Percentiles rank a stretch among this genome's conserved stretches.
These are phyloP conservation scores for Hyperoplus immaculatus DNA, from an alignment of 2,797 vertebrate genomes.

Conservation along the genomic window DNA sequence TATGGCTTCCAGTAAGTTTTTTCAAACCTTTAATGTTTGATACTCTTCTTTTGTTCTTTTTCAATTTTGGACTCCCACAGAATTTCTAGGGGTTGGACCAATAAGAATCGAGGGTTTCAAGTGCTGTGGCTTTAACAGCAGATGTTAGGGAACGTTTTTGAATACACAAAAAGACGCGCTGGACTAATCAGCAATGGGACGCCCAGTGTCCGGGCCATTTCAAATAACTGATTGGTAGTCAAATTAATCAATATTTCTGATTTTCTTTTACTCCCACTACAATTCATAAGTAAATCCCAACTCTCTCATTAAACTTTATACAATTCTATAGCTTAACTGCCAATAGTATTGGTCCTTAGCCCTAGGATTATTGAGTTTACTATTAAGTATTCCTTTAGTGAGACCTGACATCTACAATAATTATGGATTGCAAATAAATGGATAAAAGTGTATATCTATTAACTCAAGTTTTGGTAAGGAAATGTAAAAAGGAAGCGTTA, in stretches of 20 bases:
- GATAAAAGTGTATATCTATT: slow-evolving; percentile 6
- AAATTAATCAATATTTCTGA: neutral
- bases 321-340: neutral
- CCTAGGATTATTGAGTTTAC: no score
- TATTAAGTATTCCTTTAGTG: slow-evolving; percentile 69
- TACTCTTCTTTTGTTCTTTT: neutral
- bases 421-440: slow-evolving; percentile 42
- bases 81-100: neutral
- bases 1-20: neutral
- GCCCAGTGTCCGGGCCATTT: neutral
- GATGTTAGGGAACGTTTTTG: neutral
- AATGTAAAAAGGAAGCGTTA: slow-evolving; percentile 83
- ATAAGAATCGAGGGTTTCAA: neutral
- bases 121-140: slow-evolving; percentile 9
- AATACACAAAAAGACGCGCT: neutral
- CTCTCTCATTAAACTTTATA: neutral
- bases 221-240: neutral
- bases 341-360: neutral
- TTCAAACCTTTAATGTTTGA: neutral
- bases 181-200: neutral
- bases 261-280: neutral
- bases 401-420: slow-evolving; percentile 66
- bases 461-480: neutral
- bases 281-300: neutral
- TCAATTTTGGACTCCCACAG: neutral